These are phyloP conservation scores for Hestina assimilis DNA, from an alignment of 1,140 invertebrate genomes.

Conservation along the genomic window DNA sequence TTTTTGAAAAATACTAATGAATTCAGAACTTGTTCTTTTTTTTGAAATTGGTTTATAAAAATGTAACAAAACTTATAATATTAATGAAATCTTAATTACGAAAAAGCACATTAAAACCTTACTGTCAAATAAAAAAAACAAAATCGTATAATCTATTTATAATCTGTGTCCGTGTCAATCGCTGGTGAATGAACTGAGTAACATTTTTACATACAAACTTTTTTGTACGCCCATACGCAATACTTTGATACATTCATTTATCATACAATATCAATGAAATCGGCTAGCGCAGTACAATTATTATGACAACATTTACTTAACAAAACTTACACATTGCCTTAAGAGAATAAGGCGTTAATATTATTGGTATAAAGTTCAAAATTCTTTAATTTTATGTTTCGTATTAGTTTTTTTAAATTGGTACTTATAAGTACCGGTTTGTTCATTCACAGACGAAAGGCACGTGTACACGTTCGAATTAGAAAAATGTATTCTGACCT, in stretches of 20 bases:
- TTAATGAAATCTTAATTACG: background rate
- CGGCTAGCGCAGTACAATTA: conserved; percentile 56
- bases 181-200: conserved; percentile 45
- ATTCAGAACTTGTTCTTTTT: background rate
- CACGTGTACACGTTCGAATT: conserved; percentile 25
- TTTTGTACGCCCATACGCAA: conserved; percentile 44
- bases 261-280: conserved; percentile 64
- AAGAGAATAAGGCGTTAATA: conserved; percentile 4
- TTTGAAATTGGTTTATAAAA: background rate
- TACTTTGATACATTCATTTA: conserved; percentile 55
- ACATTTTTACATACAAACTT: conserved; percentile 38
- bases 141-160: background rate
- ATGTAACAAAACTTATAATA: background rate
- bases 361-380: conserved; percentile 20
- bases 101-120: background rate
- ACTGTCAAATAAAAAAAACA: background rate
- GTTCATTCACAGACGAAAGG: conserved; percentile 46
- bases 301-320: conserved; percentile 30
- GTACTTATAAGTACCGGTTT: conserved; percentile 47
- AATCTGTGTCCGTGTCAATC: conserved; percentile 24
- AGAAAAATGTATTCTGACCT: conserved; percentile 3
- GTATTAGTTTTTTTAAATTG: conserved; percentile 24
- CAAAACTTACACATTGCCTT: background rate
- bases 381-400: conserved; percentile 4
- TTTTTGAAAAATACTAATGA: background rate